A percentile compares a stretch with the other conserved stretches of the same genome.
phyloP scores from a whole-genome alignment of 2,888 invertebrate genomes.

The Lasioglossum marginatum region DNA sequence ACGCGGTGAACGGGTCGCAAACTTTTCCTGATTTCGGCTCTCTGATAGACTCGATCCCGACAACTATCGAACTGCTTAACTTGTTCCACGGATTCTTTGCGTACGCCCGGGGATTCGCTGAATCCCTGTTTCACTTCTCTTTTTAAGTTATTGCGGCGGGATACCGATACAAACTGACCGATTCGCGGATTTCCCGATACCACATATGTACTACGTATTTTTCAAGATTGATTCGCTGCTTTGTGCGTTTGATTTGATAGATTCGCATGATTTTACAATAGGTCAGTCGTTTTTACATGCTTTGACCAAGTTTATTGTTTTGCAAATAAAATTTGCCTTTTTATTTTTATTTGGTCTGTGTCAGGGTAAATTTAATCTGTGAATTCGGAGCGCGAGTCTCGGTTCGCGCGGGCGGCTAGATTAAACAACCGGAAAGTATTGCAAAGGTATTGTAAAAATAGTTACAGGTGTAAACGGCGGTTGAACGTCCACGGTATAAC shows the following conservation, averaged over 20 bases:
- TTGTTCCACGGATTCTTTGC: conserved; percentile 29
- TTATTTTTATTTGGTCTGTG: too few species aligned
- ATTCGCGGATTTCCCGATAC: neutral
- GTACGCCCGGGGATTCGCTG: neutral
- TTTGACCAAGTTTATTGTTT: too few species aligned
- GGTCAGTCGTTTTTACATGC: neutral
- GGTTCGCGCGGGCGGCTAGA: too few species aligned
- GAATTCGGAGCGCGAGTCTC: too few species aligned
- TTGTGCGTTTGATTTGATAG: neutral
- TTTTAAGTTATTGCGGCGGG: neutral
- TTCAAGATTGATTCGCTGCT: neutral
- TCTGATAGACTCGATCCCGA: conserved; percentile 47
- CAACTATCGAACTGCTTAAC: conserved; percentile 35
- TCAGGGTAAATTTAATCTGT: too few species aligned
- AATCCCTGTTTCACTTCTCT: neutral
- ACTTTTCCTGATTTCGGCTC: conserved; percentile 44
- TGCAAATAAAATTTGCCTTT: too few species aligned
- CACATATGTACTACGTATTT: neutral
- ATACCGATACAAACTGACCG: neutral
- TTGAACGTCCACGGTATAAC: neutral
- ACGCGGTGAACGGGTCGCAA: conserved; percentile 11
- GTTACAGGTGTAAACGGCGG: conserved; percentile 2
- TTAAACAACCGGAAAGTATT: neutral
- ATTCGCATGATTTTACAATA: neutral
- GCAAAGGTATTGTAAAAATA: neutral